Base-by-base conservation (phyloP, 1,140 invertebrate species). In the Schlechtendalia chinensis region DNA sequence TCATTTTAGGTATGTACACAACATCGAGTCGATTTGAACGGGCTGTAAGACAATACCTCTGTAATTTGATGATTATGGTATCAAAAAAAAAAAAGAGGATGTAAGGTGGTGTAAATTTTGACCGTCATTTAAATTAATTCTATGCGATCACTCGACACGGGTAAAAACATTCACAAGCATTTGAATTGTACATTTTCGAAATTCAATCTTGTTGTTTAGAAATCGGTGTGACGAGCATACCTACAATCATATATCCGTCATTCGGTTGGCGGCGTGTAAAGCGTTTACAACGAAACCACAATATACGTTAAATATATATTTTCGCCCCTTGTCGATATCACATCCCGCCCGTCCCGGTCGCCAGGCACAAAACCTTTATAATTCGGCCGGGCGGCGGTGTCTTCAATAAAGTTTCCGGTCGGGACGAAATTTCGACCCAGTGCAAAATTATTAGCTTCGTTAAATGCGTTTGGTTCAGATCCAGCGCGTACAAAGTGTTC, bases 371-470 rank as follows among this genome's bases (percentile, higher is more conserved):
- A 72, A 53, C 50, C 24, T 72, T 72, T 54, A 72, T 72, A 54
- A 54, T 72, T 54, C 47, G 24, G 19, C 24, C 27, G 69, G 47
- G 69, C 19, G 22, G 45, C 16, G 67, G 67, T 29, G 22, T 54
- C 69, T 54, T 72, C 69, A 27, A 72, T 72, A 72, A 72, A 72
- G 69, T 72, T 72, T 72, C 69, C 69, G 69, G 69, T n/a, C 69
- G 50, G 69, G 22, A 72, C 69, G 50, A 29, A 54, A 72, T 72
- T 72, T 72, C 69, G 47, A 72, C 69, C 69, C 29, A 19, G 69
- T 24, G 69, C 47, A 72, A 72, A 72, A 72, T 72, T 72, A 72
- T 72, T 72, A 72, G 69, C 69, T 72, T 72, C 69, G 69, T 72
- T 72, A 72, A 72, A 72, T 54, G 69, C 24, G 69, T 72, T 72